A percentile compares a stretch with the other conserved stretches of the same genome.
Evolutionary conservation across 2,797 vertebrate genomes (phyloP).

Genomic region (Sciurus carolinensis): DNA sequence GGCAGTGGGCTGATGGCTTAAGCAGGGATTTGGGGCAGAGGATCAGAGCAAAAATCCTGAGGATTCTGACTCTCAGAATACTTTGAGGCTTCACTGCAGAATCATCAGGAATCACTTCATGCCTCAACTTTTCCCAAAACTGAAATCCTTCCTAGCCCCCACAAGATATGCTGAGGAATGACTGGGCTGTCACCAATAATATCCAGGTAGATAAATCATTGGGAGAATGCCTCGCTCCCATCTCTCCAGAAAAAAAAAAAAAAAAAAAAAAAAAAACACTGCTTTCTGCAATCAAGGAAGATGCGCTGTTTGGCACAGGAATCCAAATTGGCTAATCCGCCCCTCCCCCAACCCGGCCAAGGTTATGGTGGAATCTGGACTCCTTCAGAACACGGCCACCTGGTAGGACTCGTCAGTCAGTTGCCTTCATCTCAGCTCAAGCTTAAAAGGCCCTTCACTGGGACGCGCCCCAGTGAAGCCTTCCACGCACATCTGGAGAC

Average conservation of each 20-base stretch:
- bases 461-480: conserved; percentile 78
- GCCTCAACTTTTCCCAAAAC: not conserved
- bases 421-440: conserved; percentile 78
- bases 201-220: conserved; percentile 67
- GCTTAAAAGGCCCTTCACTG: conserved; percentile 76
- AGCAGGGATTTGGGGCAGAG: not conserved
- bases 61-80: not conserved
- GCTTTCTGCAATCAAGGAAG: conserved; percentile 52
- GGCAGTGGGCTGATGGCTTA: not conserved
- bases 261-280: conserved; percentile 18
- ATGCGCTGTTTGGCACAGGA: conserved; percentile 38
- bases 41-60: not conserved
- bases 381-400: conserved; percentile 79
- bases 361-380: conserved; percentile 64
- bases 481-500: conserved; percentile 81
- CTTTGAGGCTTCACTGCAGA: not conserved
- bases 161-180: conserved; percentile 20
- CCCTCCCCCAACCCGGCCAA: not conserved
- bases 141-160: not conserved
- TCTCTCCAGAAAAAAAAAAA: not conserved
- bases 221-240: not conserved
- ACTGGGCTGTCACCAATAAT: conserved; percentile 19
- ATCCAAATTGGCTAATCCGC: not conserved
- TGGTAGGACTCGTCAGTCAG: conserved; percentile 77
- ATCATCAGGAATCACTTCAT: not conserved